Conservation (phyloP, 2,113 vertebrate genomes). For the Crocuta crocuta region DNA sequence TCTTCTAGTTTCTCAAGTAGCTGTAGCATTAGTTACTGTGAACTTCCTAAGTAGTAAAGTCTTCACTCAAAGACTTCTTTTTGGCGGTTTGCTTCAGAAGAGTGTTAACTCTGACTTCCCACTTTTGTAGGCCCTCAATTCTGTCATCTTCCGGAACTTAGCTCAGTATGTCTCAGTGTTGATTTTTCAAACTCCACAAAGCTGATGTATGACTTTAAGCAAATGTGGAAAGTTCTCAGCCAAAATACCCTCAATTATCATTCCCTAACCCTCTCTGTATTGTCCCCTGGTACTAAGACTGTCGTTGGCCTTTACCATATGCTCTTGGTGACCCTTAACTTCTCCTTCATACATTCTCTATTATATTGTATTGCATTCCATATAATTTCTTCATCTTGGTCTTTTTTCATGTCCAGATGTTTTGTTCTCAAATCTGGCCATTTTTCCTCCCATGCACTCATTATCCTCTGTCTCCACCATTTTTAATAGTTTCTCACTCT, state of each 20-base stretch:
- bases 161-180: neutral
- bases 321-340: neutral
- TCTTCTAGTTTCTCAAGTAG: neutral
- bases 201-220: neutral
- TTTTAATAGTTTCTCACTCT: neutral
- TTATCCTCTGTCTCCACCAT: neutral
- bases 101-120: neutral
- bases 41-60: neutral
- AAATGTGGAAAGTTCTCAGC: neutral
- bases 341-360: neutral
- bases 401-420: neutral
- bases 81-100: neutral
- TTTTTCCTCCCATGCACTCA: neutral
- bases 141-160: neutral
- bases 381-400: neutral
- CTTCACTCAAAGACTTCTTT: neutral
- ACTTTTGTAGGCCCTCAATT: neutral
- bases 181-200: neutral
- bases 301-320: neutral
- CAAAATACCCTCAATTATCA: neutral
- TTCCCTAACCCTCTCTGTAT: neutral
- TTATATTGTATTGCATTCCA: neutral
- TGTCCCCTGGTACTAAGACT: neutral
- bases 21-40: neutral
- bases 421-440: constrained; percentile 1